phyloP scores from a whole-genome alignment of 2,888 invertebrate genomes.

The Calephelis perditalis region DNA sequence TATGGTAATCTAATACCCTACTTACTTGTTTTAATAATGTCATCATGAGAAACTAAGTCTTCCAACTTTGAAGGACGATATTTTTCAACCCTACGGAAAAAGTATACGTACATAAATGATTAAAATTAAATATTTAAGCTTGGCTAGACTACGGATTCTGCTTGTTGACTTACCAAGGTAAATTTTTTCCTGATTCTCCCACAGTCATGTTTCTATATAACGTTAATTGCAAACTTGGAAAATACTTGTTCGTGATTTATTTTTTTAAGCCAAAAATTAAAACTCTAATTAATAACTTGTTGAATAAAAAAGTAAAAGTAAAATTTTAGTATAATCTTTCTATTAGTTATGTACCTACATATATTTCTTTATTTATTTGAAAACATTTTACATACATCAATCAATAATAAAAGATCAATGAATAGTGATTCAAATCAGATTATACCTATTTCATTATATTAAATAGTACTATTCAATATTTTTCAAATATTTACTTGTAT shows the following conservation, averaged over 20 bases:
- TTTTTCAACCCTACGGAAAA: slow-evolving; percentile 93
- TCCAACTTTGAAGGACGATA: slow-evolving; percentile 94
- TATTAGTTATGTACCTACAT: no score
- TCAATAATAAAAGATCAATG: no score
- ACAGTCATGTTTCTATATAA: slow-evolving; percentile 48
- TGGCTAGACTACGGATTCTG: not conserved
- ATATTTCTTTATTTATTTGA: no score
- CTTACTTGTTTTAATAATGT: slow-evolving; percentile 97
- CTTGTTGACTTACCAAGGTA: slow-evolving; percentile 76
- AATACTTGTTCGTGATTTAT: not conserved
- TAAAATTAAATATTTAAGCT: not conserved
- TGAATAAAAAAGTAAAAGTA: no score
- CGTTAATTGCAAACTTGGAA: not conserved
- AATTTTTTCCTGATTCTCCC: slow-evolving; percentile 64
- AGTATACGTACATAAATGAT: slow-evolving; percentile 4
- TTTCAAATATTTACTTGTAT: no score
- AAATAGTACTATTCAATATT: no score
- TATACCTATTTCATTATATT: no score
- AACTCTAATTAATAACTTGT: no score
- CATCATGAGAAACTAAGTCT: slow-evolving; percentile 97
- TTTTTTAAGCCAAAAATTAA: not conserved
- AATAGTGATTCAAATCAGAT: no score
- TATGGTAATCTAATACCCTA: not conserved
- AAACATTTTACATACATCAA: no score
- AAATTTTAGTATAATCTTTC: no score